phyloP scores from a whole-genome alignment of 2,888 invertebrate genomes.

The Fragum whitleyi region DNA sequence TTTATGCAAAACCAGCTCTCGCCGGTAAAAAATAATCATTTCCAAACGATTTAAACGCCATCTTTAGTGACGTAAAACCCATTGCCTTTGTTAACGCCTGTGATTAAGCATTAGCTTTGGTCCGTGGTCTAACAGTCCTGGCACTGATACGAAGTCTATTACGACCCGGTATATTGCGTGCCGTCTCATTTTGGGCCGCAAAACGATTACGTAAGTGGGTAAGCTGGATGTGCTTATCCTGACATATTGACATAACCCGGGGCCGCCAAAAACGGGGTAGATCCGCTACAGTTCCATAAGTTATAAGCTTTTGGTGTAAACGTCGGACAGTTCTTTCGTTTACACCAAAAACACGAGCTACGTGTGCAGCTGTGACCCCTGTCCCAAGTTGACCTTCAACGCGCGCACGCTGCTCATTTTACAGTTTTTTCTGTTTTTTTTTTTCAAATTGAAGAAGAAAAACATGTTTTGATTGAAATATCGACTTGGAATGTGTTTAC shows the following conservation, averaged over 20 bases:
- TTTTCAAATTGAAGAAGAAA: no score
- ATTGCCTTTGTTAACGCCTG: background rate
- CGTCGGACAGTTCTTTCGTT: background rate
- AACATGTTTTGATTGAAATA: no score
- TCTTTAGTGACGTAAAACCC: background rate
- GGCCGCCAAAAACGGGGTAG: background rate
- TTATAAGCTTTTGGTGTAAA: background rate
- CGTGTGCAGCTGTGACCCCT: background rate
- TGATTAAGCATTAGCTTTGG: background rate
- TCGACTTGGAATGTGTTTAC: no score
- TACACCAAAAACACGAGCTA: conserved; percentile 3
- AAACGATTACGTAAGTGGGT: background rate
- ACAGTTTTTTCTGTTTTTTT: no score
- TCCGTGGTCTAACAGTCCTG: background rate
- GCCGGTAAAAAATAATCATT: conserved; percentile 13
- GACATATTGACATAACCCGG: background rate
- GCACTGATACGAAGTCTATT: no score
- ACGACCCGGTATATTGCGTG: no score
- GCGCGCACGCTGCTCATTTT: background rate
- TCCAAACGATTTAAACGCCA: background rate
- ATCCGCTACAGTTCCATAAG: background rate
- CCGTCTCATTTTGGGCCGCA: background rate
- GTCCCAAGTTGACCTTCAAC: background rate
- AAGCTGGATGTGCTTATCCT: background rate
- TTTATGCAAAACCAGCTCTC: conserved; percentile 22